Percentiles rank a stretch among this genome's conserved stretches.
phyloP scores from a whole-genome alignment of 2,888 invertebrate genomes.

The Argyresthia albistria region DNA sequence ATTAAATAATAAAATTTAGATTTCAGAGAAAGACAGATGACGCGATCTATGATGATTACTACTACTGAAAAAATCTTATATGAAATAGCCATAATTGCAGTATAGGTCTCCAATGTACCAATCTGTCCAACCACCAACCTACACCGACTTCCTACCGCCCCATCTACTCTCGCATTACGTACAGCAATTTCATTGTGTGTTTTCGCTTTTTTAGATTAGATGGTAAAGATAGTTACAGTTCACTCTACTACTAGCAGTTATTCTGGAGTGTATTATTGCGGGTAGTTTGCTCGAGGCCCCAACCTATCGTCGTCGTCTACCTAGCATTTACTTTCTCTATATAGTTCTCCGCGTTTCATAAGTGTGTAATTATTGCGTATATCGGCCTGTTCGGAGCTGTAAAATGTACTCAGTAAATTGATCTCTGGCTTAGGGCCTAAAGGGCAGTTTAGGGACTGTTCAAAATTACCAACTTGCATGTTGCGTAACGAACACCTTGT shows the following conservation, averaged over 20 bases:
- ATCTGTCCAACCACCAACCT: no score
- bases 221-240: no score
- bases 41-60: no score
- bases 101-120: no score
- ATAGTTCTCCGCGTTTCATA: slow-evolving; percentile 23
- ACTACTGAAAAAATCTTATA: no score
- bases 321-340: slow-evolving; percentile 27
- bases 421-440: slow-evolving; percentile 22
- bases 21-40: no score
- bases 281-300: slow-evolving; percentile 10
- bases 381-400: slow-evolving; percentile 17
- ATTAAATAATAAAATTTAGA: no score
- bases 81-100: no score
- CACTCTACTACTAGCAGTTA: background rate
- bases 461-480: slow-evolving; percentile 17
- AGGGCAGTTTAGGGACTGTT: slow-evolving; percentile 19
- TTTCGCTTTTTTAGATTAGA: background rate
- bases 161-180: no score
- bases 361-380: slow-evolving; percentile 32
- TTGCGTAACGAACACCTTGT: no score
- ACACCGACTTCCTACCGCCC: no score
- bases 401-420: slow-evolving; percentile 22
- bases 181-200: no score
- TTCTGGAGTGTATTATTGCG: slow-evolving; percentile 3
- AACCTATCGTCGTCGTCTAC: slow-evolving; percentile 13